Conservation (phyloP, 2,113 vertebrate species). For the Dromas ardeola region DNA sequence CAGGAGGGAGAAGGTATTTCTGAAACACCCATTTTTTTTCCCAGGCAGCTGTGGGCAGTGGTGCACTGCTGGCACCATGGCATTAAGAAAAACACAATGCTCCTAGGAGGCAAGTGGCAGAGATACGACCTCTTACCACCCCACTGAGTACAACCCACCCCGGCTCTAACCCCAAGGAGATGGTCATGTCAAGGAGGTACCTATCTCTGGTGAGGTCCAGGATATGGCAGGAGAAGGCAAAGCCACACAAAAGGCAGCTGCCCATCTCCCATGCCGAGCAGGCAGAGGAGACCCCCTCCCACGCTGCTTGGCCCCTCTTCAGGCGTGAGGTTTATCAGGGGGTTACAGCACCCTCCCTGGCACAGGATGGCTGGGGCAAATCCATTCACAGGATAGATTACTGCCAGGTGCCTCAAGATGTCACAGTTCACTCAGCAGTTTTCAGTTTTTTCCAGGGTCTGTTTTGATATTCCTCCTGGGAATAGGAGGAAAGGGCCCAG, state of each 20-base stretch:
- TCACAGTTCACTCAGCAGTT: background rate
- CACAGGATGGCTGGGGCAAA: background rate
- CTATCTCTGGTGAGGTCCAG: background rate
- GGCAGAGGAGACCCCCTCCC: background rate
- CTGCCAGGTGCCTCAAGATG: rapidly evolving
- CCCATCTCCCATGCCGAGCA: rapidly evolving
- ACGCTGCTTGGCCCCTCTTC: background rate
- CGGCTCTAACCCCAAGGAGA: background rate
- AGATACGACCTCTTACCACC: background rate
- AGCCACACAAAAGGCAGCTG: background rate
- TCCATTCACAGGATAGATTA: background rate
- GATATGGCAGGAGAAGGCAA: background rate
- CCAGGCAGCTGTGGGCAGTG: background rate
- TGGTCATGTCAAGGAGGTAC: background rate
- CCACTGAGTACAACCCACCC: background rate
- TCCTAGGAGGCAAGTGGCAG: background rate
- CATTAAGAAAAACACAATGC: background rate
- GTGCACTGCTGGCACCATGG: background rate
- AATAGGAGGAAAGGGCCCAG: background rate
- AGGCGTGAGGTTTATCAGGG: rapidly evolving
- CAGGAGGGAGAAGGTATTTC: background rate
- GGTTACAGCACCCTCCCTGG: background rate
- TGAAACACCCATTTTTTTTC: background rate
- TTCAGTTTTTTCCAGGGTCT: background rate
- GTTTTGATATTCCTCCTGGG: background rate